Conservation (phyloP, 2,797 vertebrate genomes). For the Psittacula derbiana region DNA sequence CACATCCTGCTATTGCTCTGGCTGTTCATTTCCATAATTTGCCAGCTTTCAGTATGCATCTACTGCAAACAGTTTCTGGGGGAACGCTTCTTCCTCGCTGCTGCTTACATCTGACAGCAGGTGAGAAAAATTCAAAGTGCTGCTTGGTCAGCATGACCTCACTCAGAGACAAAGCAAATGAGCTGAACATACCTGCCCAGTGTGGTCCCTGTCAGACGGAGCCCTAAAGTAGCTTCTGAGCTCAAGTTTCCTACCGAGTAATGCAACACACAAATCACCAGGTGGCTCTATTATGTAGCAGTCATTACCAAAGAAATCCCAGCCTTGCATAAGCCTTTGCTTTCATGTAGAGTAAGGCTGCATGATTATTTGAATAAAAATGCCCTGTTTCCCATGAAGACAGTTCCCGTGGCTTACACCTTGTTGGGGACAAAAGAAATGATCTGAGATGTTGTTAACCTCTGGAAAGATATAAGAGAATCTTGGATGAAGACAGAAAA, state of each 20-base stretch:
- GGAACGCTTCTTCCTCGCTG: neutral
- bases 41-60: neutral
- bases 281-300: constrained; percentile 55
- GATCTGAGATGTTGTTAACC: neutral
- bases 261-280: constrained; percentile 49
- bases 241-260: neutral
- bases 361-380: neutral
- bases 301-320: constrained; percentile 31
- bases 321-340: neutral
- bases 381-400: neutral
- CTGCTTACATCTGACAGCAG: neutral
- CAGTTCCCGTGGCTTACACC: neutral
- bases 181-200: neutral
- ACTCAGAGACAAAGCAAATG: neutral
- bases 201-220: neutral
- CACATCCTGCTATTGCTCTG: neutral
- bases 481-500: neutral
- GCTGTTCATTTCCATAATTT: neutral
- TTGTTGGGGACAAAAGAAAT: constrained; percentile 27
- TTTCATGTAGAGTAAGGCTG: neutral
- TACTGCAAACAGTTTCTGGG: neutral
- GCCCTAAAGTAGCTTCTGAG: neutral
- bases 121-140: neutral
- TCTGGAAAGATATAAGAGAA: neutral
- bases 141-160: neutral